Evolutionary conservation across 1,140 invertebrate species (phyloP).

Genomic region (Bombus consobrinus): DNA sequence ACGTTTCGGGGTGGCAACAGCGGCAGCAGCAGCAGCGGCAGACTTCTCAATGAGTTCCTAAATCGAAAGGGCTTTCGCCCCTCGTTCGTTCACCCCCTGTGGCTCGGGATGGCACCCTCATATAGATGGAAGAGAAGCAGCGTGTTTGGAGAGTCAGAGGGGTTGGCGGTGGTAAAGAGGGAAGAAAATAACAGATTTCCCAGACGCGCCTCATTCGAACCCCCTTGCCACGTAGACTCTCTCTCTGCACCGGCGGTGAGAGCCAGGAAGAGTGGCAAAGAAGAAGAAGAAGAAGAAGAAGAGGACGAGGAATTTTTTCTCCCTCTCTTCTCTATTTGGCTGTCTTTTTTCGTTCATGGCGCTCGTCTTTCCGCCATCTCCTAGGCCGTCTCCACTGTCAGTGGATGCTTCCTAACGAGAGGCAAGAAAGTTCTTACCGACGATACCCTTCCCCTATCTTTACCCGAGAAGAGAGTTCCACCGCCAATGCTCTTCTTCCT

Average conservation of each 20-base stretch:
- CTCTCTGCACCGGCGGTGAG: neutral
- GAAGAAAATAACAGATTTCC: constrained; percentile 69
- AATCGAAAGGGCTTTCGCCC: constrained; percentile 62
- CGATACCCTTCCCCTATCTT: constrained; percentile 43
- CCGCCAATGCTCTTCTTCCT: neutral
- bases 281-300: neutral
- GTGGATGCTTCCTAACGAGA: constrained; percentile 54
- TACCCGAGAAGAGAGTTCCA: neutral
- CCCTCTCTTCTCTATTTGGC: neutral
- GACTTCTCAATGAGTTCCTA: constrained; percentile 68
- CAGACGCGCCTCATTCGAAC: constrained; percentile 58
- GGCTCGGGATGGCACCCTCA: constrained; percentile 55
- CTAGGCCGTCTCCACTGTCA: neutral
- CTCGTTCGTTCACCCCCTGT: constrained; percentile 53
- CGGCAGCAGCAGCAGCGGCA: constrained; percentile 23
- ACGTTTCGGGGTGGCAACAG: constrained; percentile 54
- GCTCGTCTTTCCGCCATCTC: constrained; percentile 6
- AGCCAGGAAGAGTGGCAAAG: constrained; percentile 2
- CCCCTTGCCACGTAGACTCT: constrained; percentile 21
- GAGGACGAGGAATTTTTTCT: constrained; percentile 35
- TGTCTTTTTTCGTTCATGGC: neutral
- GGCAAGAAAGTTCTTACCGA: constrained; percentile 57
- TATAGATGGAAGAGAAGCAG: constrained; percentile 43
- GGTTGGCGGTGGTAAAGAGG: constrained; percentile 45
- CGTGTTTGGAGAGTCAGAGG: constrained; percentile 45